Evolutionary conservation across 2,888 invertebrate species (phyloP).

Genomic region (Microplitis deprimator): DNA sequence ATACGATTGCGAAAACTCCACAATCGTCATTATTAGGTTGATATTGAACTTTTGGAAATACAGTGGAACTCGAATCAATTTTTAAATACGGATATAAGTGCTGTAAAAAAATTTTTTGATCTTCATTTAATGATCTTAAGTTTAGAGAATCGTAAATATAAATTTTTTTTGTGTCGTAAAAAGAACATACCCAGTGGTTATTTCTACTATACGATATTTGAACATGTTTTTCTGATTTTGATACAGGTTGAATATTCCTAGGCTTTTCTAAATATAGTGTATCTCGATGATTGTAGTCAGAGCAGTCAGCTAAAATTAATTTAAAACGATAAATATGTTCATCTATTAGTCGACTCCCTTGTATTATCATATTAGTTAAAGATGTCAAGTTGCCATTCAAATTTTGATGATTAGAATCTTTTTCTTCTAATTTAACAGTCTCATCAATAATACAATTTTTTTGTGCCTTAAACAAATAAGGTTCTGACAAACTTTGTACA

Average conservation of each 20-base stretch:
- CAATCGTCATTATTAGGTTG: constrained; percentile 35
- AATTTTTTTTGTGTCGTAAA: constrained; percentile 29
- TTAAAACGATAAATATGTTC: constrained; percentile 30
- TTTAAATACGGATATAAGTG: not conserved
- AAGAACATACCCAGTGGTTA: constrained; percentile 36
- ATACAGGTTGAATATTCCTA: constrained; percentile 23
- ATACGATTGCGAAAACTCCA: constrained; percentile 36
- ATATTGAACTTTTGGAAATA: constrained; percentile 28
- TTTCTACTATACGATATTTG: constrained; percentile 11
- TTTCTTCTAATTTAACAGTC: no score
- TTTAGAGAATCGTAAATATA: constrained; percentile 37
- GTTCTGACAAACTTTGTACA: no score
- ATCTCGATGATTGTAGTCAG: constrained; percentile 27
- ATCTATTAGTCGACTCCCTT: constrained; percentile 25
- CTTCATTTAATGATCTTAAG: constrained; percentile 1
- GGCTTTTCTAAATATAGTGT: constrained; percentile 22
- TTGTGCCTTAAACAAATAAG: no score
- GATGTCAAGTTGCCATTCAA: no score
- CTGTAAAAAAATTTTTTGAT: constrained; percentile 26
- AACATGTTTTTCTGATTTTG: not conserved
- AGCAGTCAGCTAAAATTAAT: constrained; percentile 5
- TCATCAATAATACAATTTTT: no score
- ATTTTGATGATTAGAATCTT: no score
- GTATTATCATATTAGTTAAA: not conserved
- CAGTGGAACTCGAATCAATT: not conserved